Evolutionary conservation across 2,888 invertebrate species (phyloP).

Genomic region (Leptinotarsa peninsularis): DNA sequence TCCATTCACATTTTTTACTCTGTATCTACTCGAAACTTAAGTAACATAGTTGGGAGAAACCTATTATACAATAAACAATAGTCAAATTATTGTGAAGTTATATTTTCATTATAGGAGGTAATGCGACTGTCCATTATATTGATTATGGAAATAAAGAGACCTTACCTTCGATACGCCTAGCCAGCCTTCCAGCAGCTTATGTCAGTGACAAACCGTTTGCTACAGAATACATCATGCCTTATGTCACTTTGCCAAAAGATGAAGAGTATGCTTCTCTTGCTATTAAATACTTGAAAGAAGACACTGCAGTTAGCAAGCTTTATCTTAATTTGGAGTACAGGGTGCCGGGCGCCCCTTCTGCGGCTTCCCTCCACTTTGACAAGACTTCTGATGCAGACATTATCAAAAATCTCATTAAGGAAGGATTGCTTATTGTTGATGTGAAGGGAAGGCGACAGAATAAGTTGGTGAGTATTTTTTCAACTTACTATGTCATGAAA

Average conservation of each 20-base stretch:
- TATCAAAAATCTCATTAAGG: slow-evolving; percentile 82
- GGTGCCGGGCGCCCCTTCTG: slow-evolving; percentile 68
- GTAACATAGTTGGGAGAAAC: too few species aligned
- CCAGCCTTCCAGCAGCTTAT: slow-evolving; percentile 84
- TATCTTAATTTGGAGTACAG: slow-evolving; percentile 87
- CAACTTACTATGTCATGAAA: neutral
- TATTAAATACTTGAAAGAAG: slow-evolving; percentile 61
- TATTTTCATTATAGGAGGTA: slow-evolving; percentile 68
- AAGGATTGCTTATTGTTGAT: slow-evolving; percentile 88
- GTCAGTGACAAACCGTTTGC: slow-evolving; percentile 83
- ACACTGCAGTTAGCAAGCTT: slow-evolving; percentile 79
- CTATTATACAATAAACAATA: too few species aligned
- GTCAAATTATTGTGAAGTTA: neutral
- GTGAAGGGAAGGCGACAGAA: slow-evolving; percentile 84
- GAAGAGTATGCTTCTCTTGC: slow-evolving; percentile 86
- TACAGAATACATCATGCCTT: slow-evolving; percentile 87
- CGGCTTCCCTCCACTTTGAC: slow-evolving; percentile 69
- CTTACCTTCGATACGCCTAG: slow-evolving; percentile 73
- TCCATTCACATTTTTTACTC: too few species aligned
- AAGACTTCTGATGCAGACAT: slow-evolving; percentile 75
- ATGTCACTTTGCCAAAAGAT: slow-evolving; percentile 86
- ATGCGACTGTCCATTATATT: slow-evolving; percentile 87
- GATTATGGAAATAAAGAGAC: slow-evolving; percentile 91
- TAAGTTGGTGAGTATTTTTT: slow-evolving; percentile 71
- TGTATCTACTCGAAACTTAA: too few species aligned